Evolutionary conservation across 2,888 invertebrate species (phyloP).

Genomic region (Lasioglossum morio): DNA sequence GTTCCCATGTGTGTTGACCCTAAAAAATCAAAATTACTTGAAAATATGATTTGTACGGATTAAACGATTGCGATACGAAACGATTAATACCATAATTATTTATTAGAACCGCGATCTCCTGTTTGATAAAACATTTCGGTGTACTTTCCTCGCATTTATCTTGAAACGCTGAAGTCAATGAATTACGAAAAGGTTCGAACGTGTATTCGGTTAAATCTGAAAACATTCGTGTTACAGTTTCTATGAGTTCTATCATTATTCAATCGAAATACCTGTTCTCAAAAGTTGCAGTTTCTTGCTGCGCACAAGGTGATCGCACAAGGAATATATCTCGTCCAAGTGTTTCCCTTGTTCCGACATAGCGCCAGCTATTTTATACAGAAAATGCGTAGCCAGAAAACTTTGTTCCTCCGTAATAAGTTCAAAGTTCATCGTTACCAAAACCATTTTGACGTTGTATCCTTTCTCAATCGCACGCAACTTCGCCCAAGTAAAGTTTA

Average conservation of each 20-base stretch:
- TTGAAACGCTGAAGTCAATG: slow-evolving; percentile 15
- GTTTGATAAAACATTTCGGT: slow-evolving; percentile 53
- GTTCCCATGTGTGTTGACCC: slow-evolving; percentile 85
- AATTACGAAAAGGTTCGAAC: slow-evolving; percentile 32
- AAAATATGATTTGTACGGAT: not conserved
- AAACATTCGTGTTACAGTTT: slow-evolving; percentile 3
- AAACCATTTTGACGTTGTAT: slow-evolving; percentile 86
- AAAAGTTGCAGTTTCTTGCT: slow-evolving; percentile 51
- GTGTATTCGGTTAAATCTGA: slow-evolving; percentile 46
- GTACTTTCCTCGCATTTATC: not conserved
- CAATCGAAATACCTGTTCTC: slow-evolving; percentile 50
- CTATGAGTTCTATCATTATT: not conserved
- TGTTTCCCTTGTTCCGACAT: slow-evolving; percentile 88
- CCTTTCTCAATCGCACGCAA: slow-evolving; percentile 88
- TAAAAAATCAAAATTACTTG: slow-evolving; percentile 78
- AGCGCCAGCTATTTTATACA: slow-evolving; percentile 90
- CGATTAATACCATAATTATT: slow-evolving; percentile 89
- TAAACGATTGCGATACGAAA: not conserved
- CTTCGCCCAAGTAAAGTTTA: slow-evolving; percentile 92
- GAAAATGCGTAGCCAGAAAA: slow-evolving; percentile 86
- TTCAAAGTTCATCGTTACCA: slow-evolving; percentile 88
- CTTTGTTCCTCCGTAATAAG: slow-evolving; percentile 80
- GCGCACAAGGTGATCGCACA: slow-evolving; percentile 79
- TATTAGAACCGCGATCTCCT: slow-evolving; percentile 87
- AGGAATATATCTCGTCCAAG: slow-evolving; percentile 86